Conservation (phyloP, 1,140 invertebrate species). For the Brachionus calyciflorus region DNA sequence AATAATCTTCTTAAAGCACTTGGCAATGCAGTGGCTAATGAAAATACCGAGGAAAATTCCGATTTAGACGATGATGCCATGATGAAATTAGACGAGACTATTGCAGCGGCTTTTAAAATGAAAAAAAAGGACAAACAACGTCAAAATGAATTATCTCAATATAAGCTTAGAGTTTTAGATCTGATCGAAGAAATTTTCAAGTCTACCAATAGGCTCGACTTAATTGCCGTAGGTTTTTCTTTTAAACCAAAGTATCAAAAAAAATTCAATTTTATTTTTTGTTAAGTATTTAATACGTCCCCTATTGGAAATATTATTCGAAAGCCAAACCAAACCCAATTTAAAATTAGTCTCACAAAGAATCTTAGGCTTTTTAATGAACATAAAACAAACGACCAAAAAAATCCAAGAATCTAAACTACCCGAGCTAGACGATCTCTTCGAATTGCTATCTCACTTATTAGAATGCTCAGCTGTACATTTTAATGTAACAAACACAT, state of each 20-base stretch:
- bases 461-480: conserved; percentile 34
- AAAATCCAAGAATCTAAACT: conserved; percentile 12
- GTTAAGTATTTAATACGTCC: conserved; percentile 27
- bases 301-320: conserved; percentile 27
- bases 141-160: conserved; percentile 26
- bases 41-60: not conserved
- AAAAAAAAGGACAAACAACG: conserved; percentile 45
- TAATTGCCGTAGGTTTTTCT: not conserved
- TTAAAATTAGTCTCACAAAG: conserved; percentile 32
- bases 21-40: not conserved
- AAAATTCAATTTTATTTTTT: not conserved
- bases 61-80: conserved; percentile 46
- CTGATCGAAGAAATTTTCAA: conserved; percentile 21
- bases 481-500: conserved; percentile 44
- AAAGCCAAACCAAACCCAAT: conserved; percentile 41
- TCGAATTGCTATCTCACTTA: conserved; percentile 41
- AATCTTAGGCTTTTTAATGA: not conserved
- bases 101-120: conserved; percentile 34
- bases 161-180: conserved; percentile 25
- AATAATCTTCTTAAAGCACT: not conserved
- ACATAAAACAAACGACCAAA: conserved; percentile 16
- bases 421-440: not conserved
- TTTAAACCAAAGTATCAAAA: not conserved
- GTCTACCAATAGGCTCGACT: conserved; percentile 10
- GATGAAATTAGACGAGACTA: conserved; percentile 37